A percentile compares a stretch with the other conserved stretches of the same genome.
Conservation (phyloP, 1,140 invertebrate genomes). For the Drosophila tsacasi region DNA sequence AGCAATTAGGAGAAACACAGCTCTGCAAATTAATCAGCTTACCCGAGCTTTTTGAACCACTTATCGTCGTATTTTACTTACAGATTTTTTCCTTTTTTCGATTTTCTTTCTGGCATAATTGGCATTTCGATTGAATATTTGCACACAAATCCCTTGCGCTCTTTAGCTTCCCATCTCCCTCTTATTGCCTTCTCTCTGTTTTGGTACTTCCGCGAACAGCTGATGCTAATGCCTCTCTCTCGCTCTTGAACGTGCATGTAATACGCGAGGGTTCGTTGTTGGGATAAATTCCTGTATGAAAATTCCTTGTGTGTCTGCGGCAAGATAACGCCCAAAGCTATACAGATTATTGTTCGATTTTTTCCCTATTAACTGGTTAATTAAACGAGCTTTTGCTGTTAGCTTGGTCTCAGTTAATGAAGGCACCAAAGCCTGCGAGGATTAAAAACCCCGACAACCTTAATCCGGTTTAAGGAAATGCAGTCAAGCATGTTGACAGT, state of each 20-base stretch:
- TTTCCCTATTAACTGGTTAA: conserved; percentile 16
- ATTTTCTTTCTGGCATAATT: conserved; percentile 20
- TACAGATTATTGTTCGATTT: conserved; percentile 19
- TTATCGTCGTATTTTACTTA: conserved; percentile 29
- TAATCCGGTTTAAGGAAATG: not conserved
- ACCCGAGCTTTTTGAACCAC: conserved; percentile 36
- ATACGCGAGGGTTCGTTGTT: not conserved
- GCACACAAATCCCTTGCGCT: not conserved
- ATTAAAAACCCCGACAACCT: conserved; percentile 7
- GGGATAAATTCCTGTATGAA: conserved; percentile 20
- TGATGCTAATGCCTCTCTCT: not conserved
- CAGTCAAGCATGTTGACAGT: not conserved
- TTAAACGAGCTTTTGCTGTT: conserved; percentile 10
- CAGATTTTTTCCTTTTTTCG: conserved; percentile 12
- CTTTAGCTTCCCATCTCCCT: not conserved
- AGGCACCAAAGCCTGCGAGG: not conserved
- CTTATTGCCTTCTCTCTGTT: conserved; percentile 15
- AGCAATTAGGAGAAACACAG: conserved; percentile 26
- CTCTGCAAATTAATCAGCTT: conserved; percentile 38
- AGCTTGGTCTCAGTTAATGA: conserved; percentile 6
- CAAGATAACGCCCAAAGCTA: conserved; percentile 24
- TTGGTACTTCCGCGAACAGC: conserved; percentile 18
- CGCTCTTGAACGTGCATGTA: conserved; percentile 12
- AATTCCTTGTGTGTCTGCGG: conserved; percentile 11
- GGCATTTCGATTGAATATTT: conserved; percentile 49